Base-by-base conservation (phyloP, 2,797 vertebrate species). In the Philypnodon macrostomus region DNA sequence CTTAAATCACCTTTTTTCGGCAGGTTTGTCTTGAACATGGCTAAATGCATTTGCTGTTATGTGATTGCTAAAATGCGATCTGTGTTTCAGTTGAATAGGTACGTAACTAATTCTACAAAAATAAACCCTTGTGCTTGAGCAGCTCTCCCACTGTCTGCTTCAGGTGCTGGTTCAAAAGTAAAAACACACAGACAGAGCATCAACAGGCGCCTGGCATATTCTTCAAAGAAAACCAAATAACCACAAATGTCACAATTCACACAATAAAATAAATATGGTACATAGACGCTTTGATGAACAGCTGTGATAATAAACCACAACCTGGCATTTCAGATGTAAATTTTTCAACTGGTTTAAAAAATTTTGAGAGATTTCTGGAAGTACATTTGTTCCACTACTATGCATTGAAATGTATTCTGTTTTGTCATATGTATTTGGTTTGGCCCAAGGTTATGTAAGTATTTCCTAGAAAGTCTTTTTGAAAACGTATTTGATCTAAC, bases 221-320 rank as follows among this genome's bases (percentile, higher is more conserved):
- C 69, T 77, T 80, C 61, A 81, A 67, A 79, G 58, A 35, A 67
- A 80, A 82, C 70, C 40, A 84, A 83, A 83, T 60, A 62, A 31
- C 36, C 27, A 36, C 27, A 36, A 65, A 75, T 73, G 68, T 75
- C 55, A 49, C 70, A 19, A 46, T 41, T 64, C 18, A 2, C 12
- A 47, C 53, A 54, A 59, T 9, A 32, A 83, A 75, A 79, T 54
- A 81, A 82, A 83, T 67, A 77, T 30, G 0, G 14, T 46, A 32
- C 26, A 32, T 54, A 72, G 61, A 63, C 55, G 54, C 51, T 73
- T 48, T 47, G 50, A 80, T 62, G 63, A 79, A 62, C 78, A 86
- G 80, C 86, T 88, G 84, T 33, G 53, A 84, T 70, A 85, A 88
- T 73, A 85, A 83, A 77, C 65, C 58, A 41, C 42, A 10, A 58